Percentiles rank a stretch among this genome's conserved stretches.
Conservation (phyloP, 30 jellyfish, hydroid and myxozoan genomes). For the Aurelia sp. region DNA sequence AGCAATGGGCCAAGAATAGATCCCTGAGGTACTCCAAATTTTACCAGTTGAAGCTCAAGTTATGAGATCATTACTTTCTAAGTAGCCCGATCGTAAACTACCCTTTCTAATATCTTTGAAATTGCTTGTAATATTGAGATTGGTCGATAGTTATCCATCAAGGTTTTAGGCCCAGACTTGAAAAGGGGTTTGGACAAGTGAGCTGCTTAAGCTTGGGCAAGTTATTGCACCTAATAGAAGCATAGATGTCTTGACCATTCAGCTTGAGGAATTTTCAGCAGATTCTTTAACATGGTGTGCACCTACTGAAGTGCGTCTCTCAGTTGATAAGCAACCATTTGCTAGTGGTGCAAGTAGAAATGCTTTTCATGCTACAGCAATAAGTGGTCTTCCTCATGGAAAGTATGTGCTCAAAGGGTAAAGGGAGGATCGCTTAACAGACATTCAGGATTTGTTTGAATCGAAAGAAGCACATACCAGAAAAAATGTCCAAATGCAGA, state of each 20-base stretch:
- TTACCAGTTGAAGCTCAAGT: too few species aligned
- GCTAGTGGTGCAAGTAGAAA: conserved; percentile 15
- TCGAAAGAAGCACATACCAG: conserved; percentile 9
- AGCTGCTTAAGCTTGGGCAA: conserved; percentile 11
- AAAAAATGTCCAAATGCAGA: neutral
- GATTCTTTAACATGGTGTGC: conserved; percentile 12
- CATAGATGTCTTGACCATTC: neutral
- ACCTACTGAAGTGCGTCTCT: conserved; percentile 4
- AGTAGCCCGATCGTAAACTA: too few species aligned
- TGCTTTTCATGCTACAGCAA: neutral
- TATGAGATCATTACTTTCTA: too few species aligned
- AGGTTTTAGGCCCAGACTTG: too few species aligned
- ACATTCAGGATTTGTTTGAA: neutral
- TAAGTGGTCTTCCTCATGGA: neutral
- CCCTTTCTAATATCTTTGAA: too few species aligned
- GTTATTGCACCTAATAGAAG: conserved; percentile 7
- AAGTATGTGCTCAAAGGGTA: neutral
- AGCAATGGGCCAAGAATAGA: too few species aligned
- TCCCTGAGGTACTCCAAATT: too few species aligned
- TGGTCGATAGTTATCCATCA: too few species aligned
- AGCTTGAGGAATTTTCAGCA: conserved; percentile 12
- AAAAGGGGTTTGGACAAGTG: too few species aligned
- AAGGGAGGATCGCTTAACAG: neutral
- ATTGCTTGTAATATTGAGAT: too few species aligned
- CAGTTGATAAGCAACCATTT: conserved; percentile 7